Base-by-base conservation (phyloP, 1,140 invertebrate genomes). In the Chelonus insularis region DNA sequence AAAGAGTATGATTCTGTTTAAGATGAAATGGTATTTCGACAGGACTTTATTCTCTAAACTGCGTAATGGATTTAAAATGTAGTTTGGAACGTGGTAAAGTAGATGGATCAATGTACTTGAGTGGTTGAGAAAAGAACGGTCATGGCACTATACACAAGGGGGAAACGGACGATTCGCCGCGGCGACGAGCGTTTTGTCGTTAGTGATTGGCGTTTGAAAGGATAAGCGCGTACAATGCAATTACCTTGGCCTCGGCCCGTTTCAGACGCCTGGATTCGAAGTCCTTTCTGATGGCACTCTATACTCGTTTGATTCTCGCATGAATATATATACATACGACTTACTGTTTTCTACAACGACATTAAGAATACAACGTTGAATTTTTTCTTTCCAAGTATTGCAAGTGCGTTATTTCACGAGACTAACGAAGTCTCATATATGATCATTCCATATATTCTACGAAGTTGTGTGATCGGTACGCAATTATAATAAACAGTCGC, bases 191-290 rank as follows among this genome's bases (percentile, higher is more conserved):
- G 74, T 81, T 81, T 81, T 79, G 79, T 81, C 78, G 76, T 73
- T 63, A 67, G 76, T 81, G 78, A 81, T 80, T 81, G 79, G 78
- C 79, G 71, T 79, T 75, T 79, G 73, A 81, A 80, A 80, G 77
- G 74, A 77, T 75, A 75, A 75, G 74, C 71, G 75, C 75, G 77
- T 75, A 79, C 78, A 81, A 80, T 79, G 78, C 78, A 80, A 80
- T 80, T 81, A 80, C 77, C 76, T 72, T 70, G 73, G 69, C 70
- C 72, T 77, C 74, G 71, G 67, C 69, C 68, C 66, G 65, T 63
- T 59, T 68, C 43, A 59, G 57, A 63, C 54, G 39, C 18, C 16
- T 32, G 29, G 41, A 43, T 18, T 43, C 8, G 11, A 5, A 11
- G 23, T n/a, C n/a, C n/a, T n/a, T n/a, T n/a, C n/a, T n/a, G n/a